Conservation (phyloP, 2,797 vertebrate genomes). For the Setipinna tenuifilis region DNA sequence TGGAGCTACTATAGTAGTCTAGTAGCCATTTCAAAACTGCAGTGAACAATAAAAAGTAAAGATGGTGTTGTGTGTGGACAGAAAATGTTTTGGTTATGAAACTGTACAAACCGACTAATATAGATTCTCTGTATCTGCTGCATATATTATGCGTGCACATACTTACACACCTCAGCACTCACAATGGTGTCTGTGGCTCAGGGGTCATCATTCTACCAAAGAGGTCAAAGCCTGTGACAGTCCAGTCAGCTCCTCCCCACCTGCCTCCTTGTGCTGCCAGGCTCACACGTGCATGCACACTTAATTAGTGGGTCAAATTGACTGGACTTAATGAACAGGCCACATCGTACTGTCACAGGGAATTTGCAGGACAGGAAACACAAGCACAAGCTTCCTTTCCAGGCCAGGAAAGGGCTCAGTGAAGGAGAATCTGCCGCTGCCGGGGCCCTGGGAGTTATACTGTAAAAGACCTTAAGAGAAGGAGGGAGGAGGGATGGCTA, state of each 20-base stretch:
- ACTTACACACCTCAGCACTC: no score
- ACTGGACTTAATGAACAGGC: conserved; percentile 42
- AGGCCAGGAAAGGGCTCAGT: not conserved
- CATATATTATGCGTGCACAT: no score
- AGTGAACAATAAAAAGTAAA: no score
- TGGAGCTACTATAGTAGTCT: no score
- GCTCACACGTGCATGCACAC: conserved; percentile 9
- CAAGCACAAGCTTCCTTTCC: not conserved
- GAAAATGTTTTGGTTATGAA: no score
- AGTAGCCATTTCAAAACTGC: no score
- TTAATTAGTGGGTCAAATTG: conserved; percentile 48
- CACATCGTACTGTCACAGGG: conserved; percentile 30
- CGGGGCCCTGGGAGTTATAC: not conserved
- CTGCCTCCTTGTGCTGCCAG: not conserved
- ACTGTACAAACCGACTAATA: no score
- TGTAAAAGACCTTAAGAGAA: not conserved
- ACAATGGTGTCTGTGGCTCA: not conserved
- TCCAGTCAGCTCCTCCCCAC: not conserved
- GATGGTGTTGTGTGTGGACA: no score
- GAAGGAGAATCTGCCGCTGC: not conserved
- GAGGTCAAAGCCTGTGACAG: conserved; percentile 6
- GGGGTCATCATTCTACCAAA: not conserved
- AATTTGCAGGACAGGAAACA: conserved; percentile 25
- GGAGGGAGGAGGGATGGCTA: not conserved
- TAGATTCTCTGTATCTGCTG: no score